Evolutionary conservation across 2,797 vertebrate genomes (phyloP).

Genomic region (Sylvilagus floridanus): DNA sequence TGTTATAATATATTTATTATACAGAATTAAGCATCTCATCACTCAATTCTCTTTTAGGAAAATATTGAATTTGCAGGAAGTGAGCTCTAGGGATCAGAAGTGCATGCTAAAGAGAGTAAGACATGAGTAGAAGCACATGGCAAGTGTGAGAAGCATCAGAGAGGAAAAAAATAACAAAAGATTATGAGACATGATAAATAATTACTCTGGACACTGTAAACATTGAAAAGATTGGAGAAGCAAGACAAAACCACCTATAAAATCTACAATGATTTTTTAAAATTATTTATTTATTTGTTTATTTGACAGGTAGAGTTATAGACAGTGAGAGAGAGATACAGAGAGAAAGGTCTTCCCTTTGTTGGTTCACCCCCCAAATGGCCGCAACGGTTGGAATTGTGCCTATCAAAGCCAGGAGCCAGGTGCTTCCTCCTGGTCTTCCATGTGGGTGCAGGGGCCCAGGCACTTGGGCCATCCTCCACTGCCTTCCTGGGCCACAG

Average conservation of each 20-base stretch:
- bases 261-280: neutral
- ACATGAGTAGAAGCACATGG: neutral
- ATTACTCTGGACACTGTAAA: neutral
- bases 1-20: neutral
- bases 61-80: neutral
- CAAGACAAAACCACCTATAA: neutral
- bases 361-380: no score
- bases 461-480: no score
- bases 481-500: no score
- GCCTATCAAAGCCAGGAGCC: no score
- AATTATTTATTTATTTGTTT: neutral
- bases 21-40: neutral
- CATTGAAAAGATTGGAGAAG: neutral
- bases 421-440: no score
- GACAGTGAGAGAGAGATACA: no score
- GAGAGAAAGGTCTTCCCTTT: no score
- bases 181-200: neutral
- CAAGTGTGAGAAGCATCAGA: neutral
- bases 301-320: no score
- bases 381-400: no score
- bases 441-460: no score
- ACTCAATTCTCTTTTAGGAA: neutral
- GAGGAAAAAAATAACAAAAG: neutral
- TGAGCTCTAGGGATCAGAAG: neutral
- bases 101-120: neutral